Conservation (phyloP, 2,888 invertebrate species). For the Lydus trimaculatus region DNA sequence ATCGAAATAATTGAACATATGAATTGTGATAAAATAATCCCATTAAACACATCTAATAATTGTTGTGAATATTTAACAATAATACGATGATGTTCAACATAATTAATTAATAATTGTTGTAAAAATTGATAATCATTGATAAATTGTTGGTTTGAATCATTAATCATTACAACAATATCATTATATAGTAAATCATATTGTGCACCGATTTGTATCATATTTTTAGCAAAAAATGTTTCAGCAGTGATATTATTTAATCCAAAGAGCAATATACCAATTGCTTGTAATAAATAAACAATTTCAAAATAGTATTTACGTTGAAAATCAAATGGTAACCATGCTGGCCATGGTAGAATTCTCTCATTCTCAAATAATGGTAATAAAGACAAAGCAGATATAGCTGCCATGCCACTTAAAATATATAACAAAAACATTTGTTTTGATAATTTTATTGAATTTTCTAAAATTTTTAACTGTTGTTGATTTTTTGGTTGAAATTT, state of each 20-base stretch:
- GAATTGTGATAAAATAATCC: background rate
- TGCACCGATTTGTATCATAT: constrained; percentile 24
- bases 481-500: constrained; percentile 18
- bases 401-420: constrained; percentile 3
- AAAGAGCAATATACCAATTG: constrained; percentile 12
- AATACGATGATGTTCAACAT: background rate
- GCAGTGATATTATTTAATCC: constrained; percentile 17
- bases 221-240: constrained; percentile 21
- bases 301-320: constrained; percentile 2
- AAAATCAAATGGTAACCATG: constrained; percentile 1
- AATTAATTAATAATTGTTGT: background rate
- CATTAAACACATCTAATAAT: background rate
- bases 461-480: constrained; percentile 7
- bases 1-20: background rate
- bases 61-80: background rate
- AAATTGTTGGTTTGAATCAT: background rate
- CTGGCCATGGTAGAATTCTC: constrained; percentile 5
- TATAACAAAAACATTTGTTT: constrained; percentile 13
- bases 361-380: constrained; percentile 9
- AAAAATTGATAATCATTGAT: constrained; percentile 2
- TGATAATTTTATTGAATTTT: constrained; percentile 11
- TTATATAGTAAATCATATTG: constrained; percentile 23
- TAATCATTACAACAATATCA: constrained; percentile 8
- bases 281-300: constrained; percentile 4
- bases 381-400: background rate